A percentile compares a stretch with the other conserved stretches of the same genome.
phyloP scores from a whole-genome alignment of 1,140 invertebrate species.

The Drosophila simulans region DNA sequence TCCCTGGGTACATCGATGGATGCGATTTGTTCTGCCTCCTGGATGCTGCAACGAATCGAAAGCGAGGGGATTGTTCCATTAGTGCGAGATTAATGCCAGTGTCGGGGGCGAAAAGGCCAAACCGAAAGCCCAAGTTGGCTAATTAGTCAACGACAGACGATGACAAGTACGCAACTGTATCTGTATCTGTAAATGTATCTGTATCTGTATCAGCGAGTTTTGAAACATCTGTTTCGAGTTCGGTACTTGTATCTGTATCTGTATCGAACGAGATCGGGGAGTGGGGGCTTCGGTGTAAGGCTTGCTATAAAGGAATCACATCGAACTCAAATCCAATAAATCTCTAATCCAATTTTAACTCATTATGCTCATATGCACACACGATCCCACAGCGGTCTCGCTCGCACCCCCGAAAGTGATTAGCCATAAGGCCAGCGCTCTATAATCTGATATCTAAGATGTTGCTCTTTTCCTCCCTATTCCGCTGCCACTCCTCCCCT shows the following conservation, averaged over 20 bases:
- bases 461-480: slow-evolving; percentile 34
- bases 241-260: neutral
- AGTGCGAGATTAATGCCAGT: slow-evolving; percentile 58
- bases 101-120: slow-evolving; percentile 35
- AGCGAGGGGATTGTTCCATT: neutral
- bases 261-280: too few relatives aligned
- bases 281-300: slow-evolving; percentile 41
- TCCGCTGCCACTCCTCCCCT: neutral
- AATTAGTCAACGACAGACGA: slow-evolving; percentile 67
- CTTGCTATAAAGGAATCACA: slow-evolving; percentile 56
- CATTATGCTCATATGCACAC: slow-evolving; percentile 79
- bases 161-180: slow-evolving; percentile 15
- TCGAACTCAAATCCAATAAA: slow-evolving; percentile 71
- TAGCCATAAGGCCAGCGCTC: slow-evolving; percentile 63
- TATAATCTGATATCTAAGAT: slow-evolving; percentile 81
- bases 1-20: slow-evolving; percentile 21
- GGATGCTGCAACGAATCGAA: slow-evolving; percentile 52
- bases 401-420: slow-evolving; percentile 50
- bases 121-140: slow-evolving; percentile 29
- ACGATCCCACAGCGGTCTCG: slow-evolving; percentile 33
- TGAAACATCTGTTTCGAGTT: slow-evolving; percentile 7
- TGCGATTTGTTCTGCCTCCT: slow-evolving; percentile 26
- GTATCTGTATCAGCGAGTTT: slow-evolving; percentile 10
- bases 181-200: neutral
- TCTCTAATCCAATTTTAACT: slow-evolving; percentile 83